phyloP scores from a whole-genome alignment of 2,797 vertebrate genomes.

The Dendrocincla tyrannina region DNA sequence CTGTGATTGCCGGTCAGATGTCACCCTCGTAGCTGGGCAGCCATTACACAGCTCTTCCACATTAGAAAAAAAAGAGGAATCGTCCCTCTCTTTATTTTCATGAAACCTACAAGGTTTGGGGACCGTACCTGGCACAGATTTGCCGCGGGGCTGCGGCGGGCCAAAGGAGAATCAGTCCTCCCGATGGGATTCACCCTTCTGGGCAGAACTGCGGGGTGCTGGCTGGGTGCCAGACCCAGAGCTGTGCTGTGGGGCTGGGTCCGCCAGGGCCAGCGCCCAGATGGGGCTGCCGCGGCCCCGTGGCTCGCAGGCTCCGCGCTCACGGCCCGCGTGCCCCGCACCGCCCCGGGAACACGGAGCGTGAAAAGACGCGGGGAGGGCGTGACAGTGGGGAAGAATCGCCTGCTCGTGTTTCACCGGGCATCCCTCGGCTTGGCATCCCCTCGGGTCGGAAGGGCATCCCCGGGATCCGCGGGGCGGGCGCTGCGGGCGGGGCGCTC shows the following conservation, averaged over 20 bases:
- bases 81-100: neutral
- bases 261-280: neutral
- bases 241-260: neutral
- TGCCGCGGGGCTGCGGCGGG: neutral
- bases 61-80: neutral
- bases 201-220: neutral
- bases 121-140: neutral
- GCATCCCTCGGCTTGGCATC: neutral
- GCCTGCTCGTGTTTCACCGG: neutral
- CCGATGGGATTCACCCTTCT: rapidly evolving
- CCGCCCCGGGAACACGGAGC: neutral
- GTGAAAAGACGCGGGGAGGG: neutral
- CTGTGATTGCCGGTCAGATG: neutral
- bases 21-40: neutral
- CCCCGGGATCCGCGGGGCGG: neutral
- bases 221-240: neutral
- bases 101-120: neutral
- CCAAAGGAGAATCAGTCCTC: neutral
- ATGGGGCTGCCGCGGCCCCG: rapidly evolving
- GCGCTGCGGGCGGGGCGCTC: neutral
- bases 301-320: neutral
- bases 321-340: neutral
- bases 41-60: neutral
- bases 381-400: neutral
- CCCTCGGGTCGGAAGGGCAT: neutral